These are phyloP conservation scores for Drosophila engyochracea DNA, from an alignment of 2,888 invertebrate species.

Conservation along the genomic window DNA sequence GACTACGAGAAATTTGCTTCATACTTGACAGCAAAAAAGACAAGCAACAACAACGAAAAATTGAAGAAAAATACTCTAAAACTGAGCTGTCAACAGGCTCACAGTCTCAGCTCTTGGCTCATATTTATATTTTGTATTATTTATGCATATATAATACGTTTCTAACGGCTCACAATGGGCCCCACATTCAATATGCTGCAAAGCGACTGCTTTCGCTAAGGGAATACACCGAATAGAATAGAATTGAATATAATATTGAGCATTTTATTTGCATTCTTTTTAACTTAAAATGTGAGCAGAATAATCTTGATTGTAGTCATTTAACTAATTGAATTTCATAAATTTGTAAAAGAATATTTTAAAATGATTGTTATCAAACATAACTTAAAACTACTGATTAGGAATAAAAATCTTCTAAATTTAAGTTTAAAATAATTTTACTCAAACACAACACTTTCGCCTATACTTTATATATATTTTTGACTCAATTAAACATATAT, in stretches of 20 bases:
- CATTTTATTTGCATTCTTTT: background rate
- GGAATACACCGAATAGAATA: background rate
- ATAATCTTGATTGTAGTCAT: background rate
- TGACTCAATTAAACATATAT: background rate
- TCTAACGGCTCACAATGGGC: slow-evolving; percentile 50
- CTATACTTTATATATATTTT: background rate
- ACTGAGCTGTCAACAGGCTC: slow-evolving; percentile 72
- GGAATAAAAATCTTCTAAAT: background rate
- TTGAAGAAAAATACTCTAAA: slow-evolving; percentile 13
- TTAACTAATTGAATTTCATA: background rate
- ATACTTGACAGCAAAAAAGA: slow-evolving; percentile 50
- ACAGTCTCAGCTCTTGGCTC: slow-evolving; percentile 54
- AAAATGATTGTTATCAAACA: background rate
- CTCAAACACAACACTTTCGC: background rate
- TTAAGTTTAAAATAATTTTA: too few relatives aligned
- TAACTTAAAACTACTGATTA: background rate
- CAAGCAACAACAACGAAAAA: slow-evolving; percentile 8
- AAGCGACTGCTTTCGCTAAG: slow-evolving; percentile 1
- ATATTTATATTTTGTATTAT: slow-evolving; percentile 75
- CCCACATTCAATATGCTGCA: slow-evolving; percentile 5
- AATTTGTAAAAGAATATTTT: background rate
- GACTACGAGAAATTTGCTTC: slow-evolving; percentile 50
- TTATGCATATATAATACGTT: slow-evolving; percentile 70
- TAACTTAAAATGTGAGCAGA: background rate
- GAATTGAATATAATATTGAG: background rate